Base-by-base conservation (phyloP, 2,888 invertebrate species). In the Dione vanillae region DNA sequence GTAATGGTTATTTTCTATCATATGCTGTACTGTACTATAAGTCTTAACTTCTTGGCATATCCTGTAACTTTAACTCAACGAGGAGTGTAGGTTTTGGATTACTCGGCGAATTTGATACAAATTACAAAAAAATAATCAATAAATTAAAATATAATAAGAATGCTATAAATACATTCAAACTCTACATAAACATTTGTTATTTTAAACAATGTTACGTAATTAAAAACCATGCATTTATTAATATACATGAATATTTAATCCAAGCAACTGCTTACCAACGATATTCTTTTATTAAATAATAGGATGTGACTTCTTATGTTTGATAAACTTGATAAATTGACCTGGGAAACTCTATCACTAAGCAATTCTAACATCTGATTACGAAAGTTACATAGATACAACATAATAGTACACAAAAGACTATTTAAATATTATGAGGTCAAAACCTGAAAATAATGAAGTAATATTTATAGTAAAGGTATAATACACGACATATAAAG, bases 321-420 rank as follows among this genome's bases (percentile, higher is more conserved):
- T 61, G 61, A 61, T 61, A 27, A 45, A 61, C n/a, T n/a, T n/a
- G n/a, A n/a, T 43, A 8, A 61, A 61, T 61, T 61, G 61, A 43
- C 45, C 43, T 61, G 61, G 45, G 61, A 61, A 61, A 61, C 45
- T 61, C 27, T 56, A 61, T 27, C 61, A 27, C 27, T 9, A 20
- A 43, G 16, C 45, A 45, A 61, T 45, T n/a, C 45, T 61, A 35
- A 35, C 16, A 20, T 11, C 43, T 27, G 37, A 40, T 19, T 20
- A 3, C 9, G 9, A 16, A 7, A 19, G 16, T 10, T 8, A 56
- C 16, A n/a, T 11, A 10, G 37, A 14, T 37, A 54, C 12, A 51
- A 1, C 12, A 19, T 11, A 27, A 10, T 9, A 43, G 2, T 43
- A 43, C 10, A 43, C 8, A 40, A 40, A 40, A 40, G 1, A 43